Evolutionary conservation across 2,797 vertebrate genomes (phyloP).

Genomic region (Decapterus maruadsi): DNA sequence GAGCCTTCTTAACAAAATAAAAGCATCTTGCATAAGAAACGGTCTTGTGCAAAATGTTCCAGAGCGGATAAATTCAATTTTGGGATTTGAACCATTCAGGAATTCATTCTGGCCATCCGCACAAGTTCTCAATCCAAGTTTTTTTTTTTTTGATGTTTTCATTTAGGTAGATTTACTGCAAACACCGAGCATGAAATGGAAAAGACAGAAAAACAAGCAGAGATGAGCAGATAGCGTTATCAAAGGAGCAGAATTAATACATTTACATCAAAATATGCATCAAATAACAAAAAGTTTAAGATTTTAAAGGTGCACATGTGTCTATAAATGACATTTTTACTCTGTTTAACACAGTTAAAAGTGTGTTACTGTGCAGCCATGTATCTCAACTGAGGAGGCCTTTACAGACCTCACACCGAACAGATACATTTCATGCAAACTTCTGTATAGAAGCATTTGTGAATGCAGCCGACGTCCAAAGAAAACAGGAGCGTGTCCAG

Average conservation of each 20-base stretch:
- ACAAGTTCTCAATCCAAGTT: neutral
- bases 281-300: neutral
- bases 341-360: neutral
- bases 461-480: neutral
- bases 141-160: neutral
- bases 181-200: neutral
- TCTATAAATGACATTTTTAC: neutral
- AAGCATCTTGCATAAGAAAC: neutral
- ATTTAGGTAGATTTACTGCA: neutral
- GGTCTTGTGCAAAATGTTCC: neutral
- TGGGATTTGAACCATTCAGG: neutral
- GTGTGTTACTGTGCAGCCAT: neutral
- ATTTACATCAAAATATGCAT: neutral
- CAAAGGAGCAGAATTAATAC: neutral
- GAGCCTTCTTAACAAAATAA: neutral
- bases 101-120: neutral
- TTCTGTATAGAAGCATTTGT: neutral
- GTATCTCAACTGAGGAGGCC: neutral
- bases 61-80: neutral
- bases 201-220: neutral
- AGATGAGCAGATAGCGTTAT: neutral
- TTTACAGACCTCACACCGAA: neutral
- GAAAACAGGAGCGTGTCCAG: conserved; percentile 20
- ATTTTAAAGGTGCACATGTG: neutral
- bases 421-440: neutral